Evolutionary conservation across 2,113 vertebrate genomes (phyloP).

Genomic region (Tachycineta bicolor): DNA sequence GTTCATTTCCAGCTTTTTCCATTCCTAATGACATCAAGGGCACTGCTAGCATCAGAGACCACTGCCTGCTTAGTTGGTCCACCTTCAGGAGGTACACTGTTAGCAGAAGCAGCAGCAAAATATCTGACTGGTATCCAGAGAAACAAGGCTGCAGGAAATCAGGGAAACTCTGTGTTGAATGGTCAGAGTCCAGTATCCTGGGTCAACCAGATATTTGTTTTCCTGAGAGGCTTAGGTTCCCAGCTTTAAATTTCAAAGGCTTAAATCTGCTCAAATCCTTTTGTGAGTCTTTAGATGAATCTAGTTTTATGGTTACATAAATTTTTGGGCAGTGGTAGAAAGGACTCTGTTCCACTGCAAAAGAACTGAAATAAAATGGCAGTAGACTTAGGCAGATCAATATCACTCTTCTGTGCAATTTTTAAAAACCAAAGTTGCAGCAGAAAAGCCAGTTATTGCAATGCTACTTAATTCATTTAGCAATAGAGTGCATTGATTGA

Average conservation of each 20-base stretch:
- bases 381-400: constrained; percentile 6
- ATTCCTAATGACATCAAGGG: neutral
- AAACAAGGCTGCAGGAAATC: neutral
- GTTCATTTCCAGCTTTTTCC: neutral
- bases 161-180: neutral
- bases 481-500: constrained; percentile 47
- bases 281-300: neutral
- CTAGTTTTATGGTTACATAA: neutral
- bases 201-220: neutral
- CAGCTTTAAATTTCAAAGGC: neutral
- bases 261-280: neutral
- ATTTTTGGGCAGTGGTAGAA: neutral
- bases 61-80: neutral
- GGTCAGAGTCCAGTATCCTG: neutral
- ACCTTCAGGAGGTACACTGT: neutral
- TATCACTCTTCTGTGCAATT: constrained; percentile 16
- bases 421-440: constrained; percentile 38
- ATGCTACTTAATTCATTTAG: constrained; percentile 44
- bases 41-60: neutral
- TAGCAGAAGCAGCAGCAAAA: neutral
- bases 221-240: neutral
- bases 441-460: constrained; percentile 13
- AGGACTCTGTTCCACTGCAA: neutral
- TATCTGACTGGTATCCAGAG: neutral
- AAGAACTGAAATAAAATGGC: neutral